Conservation (phyloP, 23 tunicate species). For the Ciona savignyi region DNA sequence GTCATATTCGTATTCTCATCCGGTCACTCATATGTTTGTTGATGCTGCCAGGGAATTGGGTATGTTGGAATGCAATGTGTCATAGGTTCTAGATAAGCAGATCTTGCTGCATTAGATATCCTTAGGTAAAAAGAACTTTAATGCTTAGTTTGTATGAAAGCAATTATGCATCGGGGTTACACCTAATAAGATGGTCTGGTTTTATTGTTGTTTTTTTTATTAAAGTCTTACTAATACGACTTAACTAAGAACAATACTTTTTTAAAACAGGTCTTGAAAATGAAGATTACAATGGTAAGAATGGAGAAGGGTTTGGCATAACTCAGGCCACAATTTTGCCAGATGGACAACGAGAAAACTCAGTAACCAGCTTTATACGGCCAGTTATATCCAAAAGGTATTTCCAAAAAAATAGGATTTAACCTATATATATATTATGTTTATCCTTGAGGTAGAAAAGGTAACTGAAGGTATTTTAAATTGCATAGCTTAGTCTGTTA, state of each 20-base stretch:
- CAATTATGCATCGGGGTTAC: too few relatives aligned
- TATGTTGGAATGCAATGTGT: too few relatives aligned
- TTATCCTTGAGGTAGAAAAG: too few relatives aligned
- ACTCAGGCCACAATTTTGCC: constrained; percentile 19
- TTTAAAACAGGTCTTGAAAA: constrained; percentile 1
- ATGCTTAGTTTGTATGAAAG: too few relatives aligned
- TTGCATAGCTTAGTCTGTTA: too few relatives aligned
- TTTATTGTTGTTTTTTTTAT: background rate
- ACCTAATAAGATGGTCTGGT: too few relatives aligned
- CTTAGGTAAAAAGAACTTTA: too few relatives aligned
- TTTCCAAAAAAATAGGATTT: background rate
- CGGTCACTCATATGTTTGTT: constrained; percentile 15
- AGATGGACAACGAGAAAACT: constrained; percentile 31
- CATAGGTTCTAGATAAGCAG: too few relatives aligned
- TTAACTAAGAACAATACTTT: background rate
- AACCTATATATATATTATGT: too few relatives aligned
- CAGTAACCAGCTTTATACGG: constrained; percentile 27
- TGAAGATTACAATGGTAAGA: constrained; percentile 35
- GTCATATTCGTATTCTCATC: background rate
- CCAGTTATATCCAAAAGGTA: constrained; percentile 12
- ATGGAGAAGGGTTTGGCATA: constrained; percentile 11
- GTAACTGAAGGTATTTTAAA: too few relatives aligned
- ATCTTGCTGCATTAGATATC: too few relatives aligned
- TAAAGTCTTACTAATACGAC: background rate
- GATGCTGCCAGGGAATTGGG: constrained; percentile 49